phyloP scores from a whole-genome alignment of 2,888 invertebrate genomes.

The Cheilosia vulpina region DNA sequence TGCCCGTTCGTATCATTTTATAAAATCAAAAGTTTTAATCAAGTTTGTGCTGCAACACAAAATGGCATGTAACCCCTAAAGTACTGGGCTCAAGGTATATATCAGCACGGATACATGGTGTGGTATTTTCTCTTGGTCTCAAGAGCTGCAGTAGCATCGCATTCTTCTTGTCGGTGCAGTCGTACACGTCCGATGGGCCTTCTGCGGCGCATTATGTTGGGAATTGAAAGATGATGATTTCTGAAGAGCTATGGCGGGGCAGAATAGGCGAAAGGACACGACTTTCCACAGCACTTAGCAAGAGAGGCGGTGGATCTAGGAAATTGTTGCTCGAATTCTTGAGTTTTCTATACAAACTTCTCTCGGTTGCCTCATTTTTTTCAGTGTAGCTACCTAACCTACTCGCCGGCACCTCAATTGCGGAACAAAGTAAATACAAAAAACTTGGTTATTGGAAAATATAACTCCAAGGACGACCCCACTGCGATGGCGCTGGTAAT shows the following conservation, averaged over 20 bases:
- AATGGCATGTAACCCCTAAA: slow-evolving; percentile 56
- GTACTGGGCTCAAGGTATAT: slow-evolving; percentile 24
- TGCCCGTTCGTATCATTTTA: slow-evolving; percentile 67
- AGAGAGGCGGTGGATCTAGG: neutral
- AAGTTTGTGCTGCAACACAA: slow-evolving; percentile 66
- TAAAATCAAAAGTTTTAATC: slow-evolving; percentile 72
- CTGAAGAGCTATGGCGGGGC: slow-evolving; percentile 23
- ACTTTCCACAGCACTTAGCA: slow-evolving; percentile 7
- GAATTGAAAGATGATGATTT: slow-evolving; percentile 53
- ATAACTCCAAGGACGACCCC: slow-evolving; percentile 47
- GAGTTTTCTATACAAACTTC: neutral
- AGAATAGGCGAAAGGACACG: slow-evolving; percentile 11
- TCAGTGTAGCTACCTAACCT: neutral
- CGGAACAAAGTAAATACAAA: slow-evolving; percentile 40
- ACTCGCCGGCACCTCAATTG: slow-evolving; percentile 34
- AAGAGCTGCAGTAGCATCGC: slow-evolving; percentile 18
- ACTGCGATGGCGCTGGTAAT: slow-evolving; percentile 29
- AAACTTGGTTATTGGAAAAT: slow-evolving; percentile 63
- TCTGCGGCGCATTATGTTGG: slow-evolving; percentile 29
- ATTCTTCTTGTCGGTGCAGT: slow-evolving; percentile 30
- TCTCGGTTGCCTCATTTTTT: slow-evolving; percentile 9
- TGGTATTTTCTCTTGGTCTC: slow-evolving; percentile 29
- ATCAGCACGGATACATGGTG: slow-evolving; percentile 3
- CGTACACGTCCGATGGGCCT: slow-evolving; percentile 30
- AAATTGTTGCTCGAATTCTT: slow-evolving; percentile 25